These are phyloP conservation scores for Carduelis carduelis DNA, from an alignment of 2,797 vertebrate species.

Conservation along the genomic window DNA sequence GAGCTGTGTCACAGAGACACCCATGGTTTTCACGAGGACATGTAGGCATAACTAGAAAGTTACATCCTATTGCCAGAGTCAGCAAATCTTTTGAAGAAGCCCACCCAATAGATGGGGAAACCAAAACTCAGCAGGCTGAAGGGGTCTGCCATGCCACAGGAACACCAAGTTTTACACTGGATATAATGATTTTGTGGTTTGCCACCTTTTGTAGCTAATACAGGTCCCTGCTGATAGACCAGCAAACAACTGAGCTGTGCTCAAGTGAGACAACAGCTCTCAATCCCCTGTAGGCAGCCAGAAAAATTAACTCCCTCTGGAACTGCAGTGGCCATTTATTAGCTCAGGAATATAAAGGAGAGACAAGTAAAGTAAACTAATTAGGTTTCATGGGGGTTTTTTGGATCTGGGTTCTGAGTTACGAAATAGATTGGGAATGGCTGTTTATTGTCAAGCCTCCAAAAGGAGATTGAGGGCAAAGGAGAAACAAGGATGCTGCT, in stretches of 20 bases:
- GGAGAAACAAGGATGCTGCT: slow-evolving; percentile 34
- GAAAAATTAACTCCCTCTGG: not conserved
- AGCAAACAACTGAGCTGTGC: not conserved
- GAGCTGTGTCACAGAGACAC: not conserved
- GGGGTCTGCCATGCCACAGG: not conserved
- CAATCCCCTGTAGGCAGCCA: not conserved
- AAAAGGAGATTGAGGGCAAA: slow-evolving; percentile 36
- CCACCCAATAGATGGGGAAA: not conserved
- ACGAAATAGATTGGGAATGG: not conserved
- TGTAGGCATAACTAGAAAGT: not conserved
- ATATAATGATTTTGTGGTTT: not conserved
- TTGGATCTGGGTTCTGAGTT: not conserved
- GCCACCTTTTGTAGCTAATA: not conserved
- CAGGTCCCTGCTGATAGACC: not conserved
- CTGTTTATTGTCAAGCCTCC: slow-evolving; percentile 1
- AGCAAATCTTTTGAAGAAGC: not conserved
- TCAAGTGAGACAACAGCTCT: not conserved
- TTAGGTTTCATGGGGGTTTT: not conserved
- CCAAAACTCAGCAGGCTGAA: not conserved
- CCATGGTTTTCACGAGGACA: not conserved
- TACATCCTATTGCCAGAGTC: rapidly evolving
- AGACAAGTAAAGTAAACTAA: slow-evolving; percentile 18
- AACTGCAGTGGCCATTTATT: not conserved
- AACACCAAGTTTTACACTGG: not conserved
- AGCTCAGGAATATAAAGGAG: not conserved